Evolutionary conservation across 2,888 invertebrate species (phyloP).

Genomic region (Tanypteryx hageni): DNA sequence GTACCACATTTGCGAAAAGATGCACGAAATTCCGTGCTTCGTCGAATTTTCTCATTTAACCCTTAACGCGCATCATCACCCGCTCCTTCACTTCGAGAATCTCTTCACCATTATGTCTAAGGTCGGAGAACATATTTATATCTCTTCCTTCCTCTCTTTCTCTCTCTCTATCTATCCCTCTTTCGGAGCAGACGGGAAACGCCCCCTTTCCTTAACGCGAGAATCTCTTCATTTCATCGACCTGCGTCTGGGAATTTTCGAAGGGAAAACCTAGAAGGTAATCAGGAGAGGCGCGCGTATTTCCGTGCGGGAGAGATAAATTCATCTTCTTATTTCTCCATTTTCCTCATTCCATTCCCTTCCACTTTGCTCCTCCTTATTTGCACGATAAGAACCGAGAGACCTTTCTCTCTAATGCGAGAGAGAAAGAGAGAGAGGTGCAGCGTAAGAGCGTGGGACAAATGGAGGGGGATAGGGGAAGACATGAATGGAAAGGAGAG

Average conservation of each 20-base stretch:
- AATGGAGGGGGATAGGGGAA: too few species aligned
- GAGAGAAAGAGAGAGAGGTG: neutral
- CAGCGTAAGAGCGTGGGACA: neutral
- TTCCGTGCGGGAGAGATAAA: neutral
- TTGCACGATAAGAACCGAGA: neutral
- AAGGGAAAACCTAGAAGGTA: slow-evolving; percentile 13
- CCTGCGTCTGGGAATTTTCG: slow-evolving; percentile 44
- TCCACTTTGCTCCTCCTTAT: neutral
- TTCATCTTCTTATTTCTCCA: neutral
- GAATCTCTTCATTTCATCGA: slow-evolving; percentile 10
- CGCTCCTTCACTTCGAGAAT: neutral
- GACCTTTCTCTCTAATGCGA: neutral
- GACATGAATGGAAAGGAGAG: neutral
- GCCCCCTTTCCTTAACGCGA: neutral
- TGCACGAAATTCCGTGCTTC: neutral
- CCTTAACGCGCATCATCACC: slow-evolving; percentile 37
- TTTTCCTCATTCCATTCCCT: neutral
- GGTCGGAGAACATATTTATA: neutral
- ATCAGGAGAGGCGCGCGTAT: slow-evolving; percentile 1
- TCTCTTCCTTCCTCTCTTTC: neutral
- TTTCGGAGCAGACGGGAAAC: neutral
- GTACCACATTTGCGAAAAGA: neutral
- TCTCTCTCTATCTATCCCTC: neutral
- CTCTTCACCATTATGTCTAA: neutral
- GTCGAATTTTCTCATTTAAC: neutral